These are phyloP conservation scores for Ciona savignyi DNA, from an alignment of 23 tunicate genomes.

Conservation along the genomic window DNA sequence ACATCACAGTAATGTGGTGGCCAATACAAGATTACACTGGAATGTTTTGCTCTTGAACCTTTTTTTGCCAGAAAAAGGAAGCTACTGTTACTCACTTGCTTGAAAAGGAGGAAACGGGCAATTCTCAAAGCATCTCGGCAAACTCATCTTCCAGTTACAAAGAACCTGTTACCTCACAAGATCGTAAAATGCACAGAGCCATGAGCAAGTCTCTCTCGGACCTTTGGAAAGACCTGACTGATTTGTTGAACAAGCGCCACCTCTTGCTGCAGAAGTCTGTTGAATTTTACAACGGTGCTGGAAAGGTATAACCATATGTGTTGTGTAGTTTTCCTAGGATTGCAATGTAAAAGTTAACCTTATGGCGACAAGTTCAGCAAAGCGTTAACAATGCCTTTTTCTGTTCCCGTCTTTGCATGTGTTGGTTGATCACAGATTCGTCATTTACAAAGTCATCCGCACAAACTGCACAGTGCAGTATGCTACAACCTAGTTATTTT, in stretches of 20 bases:
- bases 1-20: no score
- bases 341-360: no score
- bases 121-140: neutral
- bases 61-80: neutral
- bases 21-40: no score
- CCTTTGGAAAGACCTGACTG: slow-evolving; percentile 56
- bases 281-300: slow-evolving; percentile 39
- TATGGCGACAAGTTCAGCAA: no score
- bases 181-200: slow-evolving; percentile 58
- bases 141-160: neutral
- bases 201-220: slow-evolving; percentile 71
- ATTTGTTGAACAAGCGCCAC: slow-evolving; percentile 39
- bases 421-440: no score
- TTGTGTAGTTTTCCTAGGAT: no score
- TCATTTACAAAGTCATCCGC: no score
- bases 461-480: no score
- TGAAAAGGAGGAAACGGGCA: neutral
- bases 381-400: no score
- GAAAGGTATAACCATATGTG: slow-evolving; percentile 35
- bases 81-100: neutral
- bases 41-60: no score
- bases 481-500: no score
- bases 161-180: slow-evolving; percentile 8
- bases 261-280: slow-evolving; percentile 38
- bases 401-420: no score